These are phyloP conservation scores for Julus scanicus DNA, from an alignment of 2,888 invertebrate genomes.

Conservation along the genomic window DNA sequence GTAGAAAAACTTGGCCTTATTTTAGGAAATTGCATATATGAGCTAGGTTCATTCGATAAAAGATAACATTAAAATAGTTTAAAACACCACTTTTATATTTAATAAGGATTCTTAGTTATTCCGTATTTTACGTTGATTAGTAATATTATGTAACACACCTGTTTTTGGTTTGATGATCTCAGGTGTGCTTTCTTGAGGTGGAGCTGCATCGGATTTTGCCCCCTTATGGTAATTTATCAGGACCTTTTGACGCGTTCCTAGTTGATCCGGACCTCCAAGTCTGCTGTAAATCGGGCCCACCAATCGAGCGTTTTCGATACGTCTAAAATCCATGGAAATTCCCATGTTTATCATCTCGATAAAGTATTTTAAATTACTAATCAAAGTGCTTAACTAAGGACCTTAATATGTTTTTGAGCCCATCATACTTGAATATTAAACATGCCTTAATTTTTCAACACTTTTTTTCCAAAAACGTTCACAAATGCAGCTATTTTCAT, in stretches of 20 bases:
- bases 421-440: too few relatives aligned
- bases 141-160: neutral
- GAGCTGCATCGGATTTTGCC: conserved; percentile 7
- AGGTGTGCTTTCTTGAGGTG: neutral
- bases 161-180: neutral
- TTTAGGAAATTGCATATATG: neutral
- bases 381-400: neutral
- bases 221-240: conserved; percentile 55
- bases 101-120: too few relatives aligned
- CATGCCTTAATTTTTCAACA: too few relatives aligned
- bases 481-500: too few relatives aligned
- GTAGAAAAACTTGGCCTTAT: neutral
- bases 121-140: too few relatives aligned
- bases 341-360: neutral
- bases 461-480: too few relatives aligned
- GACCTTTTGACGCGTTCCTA: conserved; percentile 56
- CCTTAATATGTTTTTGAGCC: neutral
- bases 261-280: neutral
- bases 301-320: conserved; percentile 52
- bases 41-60: neutral
- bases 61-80: neutral
- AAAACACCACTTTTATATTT: neutral
- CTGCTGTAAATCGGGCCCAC: conserved; percentile 51
- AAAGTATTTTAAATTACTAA: too few relatives aligned
- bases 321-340: conserved; percentile 28